phyloP scores from a whole-genome alignment of 2,113 vertebrate genomes.

The Haemorhous mexicanus region DNA sequence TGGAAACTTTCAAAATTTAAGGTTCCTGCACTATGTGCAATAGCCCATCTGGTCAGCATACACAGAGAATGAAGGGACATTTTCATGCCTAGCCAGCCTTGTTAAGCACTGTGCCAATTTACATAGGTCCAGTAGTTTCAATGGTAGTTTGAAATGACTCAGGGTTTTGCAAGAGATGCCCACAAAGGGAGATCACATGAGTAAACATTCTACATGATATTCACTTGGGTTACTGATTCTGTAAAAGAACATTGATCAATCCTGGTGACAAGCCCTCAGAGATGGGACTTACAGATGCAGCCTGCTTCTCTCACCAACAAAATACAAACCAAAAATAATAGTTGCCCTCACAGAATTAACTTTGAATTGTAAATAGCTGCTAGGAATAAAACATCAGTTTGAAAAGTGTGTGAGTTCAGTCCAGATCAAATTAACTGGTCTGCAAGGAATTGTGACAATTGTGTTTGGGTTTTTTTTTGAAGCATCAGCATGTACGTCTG shows the following conservation, averaged over 20 bases:
- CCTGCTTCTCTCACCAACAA: background rate
- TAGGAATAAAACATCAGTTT: background rate
- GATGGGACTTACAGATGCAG: background rate
- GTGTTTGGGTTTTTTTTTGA: background rate
- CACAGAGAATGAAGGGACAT: background rate
- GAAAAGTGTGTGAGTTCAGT: background rate
- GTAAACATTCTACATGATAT: background rate
- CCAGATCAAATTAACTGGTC: background rate
- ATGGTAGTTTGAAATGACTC: background rate
- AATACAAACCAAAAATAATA: background rate
- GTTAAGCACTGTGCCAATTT: background rate
- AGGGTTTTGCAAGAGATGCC: background rate
- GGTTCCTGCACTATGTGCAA: background rate
- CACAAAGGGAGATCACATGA: background rate
- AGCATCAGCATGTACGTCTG: background rate
- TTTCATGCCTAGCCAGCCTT: background rate
- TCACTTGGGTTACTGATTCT: background rate
- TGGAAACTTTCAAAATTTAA: background rate
- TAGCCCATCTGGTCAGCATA: background rate
- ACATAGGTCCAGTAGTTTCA: background rate
- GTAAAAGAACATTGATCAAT: background rate
- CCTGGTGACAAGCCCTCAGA: background rate
- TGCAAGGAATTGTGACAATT: accelerated
- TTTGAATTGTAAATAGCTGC: no score
- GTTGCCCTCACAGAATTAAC: background rate